phyloP scores from a whole-genome alignment of 37 sponge, comb jelly and placozoan genomes.

The Bolinopsis microptera region DNA sequence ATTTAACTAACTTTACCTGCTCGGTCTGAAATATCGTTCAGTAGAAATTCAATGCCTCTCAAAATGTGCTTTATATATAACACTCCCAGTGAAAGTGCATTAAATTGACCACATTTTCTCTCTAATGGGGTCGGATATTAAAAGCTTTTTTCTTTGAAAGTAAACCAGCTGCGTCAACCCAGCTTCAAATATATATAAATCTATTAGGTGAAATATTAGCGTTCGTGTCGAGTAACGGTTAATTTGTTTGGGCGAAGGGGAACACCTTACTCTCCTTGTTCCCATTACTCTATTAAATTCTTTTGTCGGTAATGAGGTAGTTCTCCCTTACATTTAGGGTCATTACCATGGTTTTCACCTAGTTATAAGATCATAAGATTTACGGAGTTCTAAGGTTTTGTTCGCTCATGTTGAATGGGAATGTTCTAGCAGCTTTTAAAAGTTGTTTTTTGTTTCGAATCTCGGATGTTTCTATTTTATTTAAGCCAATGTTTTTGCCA shows the following conservation, averaged over 20 bases:
- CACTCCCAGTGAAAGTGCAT: neutral
- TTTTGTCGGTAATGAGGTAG: no score
- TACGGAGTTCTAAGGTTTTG: no score
- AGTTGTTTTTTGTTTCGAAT: neutral
- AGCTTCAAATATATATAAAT: no score
- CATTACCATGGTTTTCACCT: no score
- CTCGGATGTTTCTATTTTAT: no score
- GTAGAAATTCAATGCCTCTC: neutral
- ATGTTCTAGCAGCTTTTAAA: neutral
- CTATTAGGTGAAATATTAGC: neutral
- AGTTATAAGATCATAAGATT: no score
- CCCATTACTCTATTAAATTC: no score
- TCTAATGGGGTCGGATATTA: neutral
- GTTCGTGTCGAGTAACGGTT: neutral
- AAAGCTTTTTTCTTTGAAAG: neutral
- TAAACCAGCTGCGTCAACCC: neutral
- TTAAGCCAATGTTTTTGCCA: neutral
- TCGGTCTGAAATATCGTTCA: neutral
- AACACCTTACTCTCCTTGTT: neutral
- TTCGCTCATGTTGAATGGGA: neutral
- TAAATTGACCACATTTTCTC: neutral
- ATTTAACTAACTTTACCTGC: neutral
- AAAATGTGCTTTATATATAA: neutral
- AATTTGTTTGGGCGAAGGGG: neutral
- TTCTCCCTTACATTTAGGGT: no score